Evolutionary conservation across 2,797 vertebrate species (phyloP), one percentile per base, ranked within the genome.

Genomic region (Anolis apletophallus): DNA sequence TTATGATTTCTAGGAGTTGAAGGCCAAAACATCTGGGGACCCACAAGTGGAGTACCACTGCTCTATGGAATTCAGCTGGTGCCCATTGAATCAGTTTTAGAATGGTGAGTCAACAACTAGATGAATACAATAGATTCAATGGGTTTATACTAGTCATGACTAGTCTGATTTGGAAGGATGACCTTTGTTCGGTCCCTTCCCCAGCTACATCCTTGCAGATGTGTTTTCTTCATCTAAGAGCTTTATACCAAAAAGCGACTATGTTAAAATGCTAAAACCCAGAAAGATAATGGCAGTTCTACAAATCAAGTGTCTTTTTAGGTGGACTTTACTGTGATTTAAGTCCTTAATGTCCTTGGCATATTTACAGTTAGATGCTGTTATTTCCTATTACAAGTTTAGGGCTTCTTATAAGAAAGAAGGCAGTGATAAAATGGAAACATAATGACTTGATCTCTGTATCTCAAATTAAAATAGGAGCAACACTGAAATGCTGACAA

Each of bases 391-490:
- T 83, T 79, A 19, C 46, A 68, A 26, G 46, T 79, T 55, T 76
- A 67, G 29, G 26, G 11, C 13, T 29, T n/a, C n/a, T 83, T 71
- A 57, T 50, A 67, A 14, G 29, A 50, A 81, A 17, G 13, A 80
- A 85, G 55, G 8, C 34, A 71, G 52, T 0, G n/a, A 0, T 9
- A 57, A 80, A 68, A 0, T 0, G 75, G 12, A 29, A 34, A 16
- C 1, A 71, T 46, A 46, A 72, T 85, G 6, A 50, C 40, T 21
- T 79, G 67, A 72, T 34, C 29, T 59, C 1, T 64, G 0, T 40
- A 16, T 29, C 55, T 88, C 54, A 77, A 84, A 75, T 80, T 34
- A 88, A n/a, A 77, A 8, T 50, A 52, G 61, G 26, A 59, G 36
- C 46, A 78, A 32, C 73, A 32, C 11, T 64, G 17, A 17, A n/a